Percentiles rank a stretch among this genome's conserved stretches.
These are phyloP conservation scores for Leucophenga maculata DNA, from an alignment of 2,888 invertebrate species.

Conservation along the genomic window DNA sequence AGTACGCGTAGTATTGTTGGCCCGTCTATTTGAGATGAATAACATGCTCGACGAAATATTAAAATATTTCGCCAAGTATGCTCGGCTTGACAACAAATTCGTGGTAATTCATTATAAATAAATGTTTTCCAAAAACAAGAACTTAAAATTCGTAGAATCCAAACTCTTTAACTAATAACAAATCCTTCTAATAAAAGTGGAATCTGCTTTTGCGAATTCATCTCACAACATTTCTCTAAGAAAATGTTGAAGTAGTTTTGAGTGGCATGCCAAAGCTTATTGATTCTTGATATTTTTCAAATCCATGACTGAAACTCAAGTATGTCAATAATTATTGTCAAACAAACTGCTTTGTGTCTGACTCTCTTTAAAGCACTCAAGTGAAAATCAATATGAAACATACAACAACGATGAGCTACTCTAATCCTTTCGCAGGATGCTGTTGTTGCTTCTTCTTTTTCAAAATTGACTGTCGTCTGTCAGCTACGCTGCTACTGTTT, in stretches of 20 bases:
- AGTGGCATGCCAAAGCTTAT: background rate
- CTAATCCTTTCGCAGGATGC: background rate
- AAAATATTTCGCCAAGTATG: too few species aligned
- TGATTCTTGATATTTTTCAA: background rate
- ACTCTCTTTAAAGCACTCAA: background rate
- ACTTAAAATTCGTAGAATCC: too few species aligned
- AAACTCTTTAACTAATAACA: too few species aligned
- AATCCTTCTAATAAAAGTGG: too few species aligned
- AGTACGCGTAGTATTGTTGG: too few species aligned
- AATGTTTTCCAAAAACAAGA: too few species aligned
- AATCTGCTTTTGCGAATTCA: background rate
- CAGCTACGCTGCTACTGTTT: slow-evolving; percentile 38
- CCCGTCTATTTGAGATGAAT: too few species aligned
- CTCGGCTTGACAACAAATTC: too few species aligned
- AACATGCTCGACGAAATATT: too few species aligned
- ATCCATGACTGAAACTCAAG: slow-evolving; percentile 2
- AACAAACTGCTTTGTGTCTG: background rate
- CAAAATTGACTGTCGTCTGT: background rate
- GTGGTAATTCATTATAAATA: too few species aligned
- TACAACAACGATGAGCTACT: background rate
- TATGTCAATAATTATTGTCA: slow-evolving; percentile 1
- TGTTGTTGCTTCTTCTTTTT: too few species aligned
- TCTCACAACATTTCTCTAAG: background rate
- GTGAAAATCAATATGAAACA: slow-evolving; percentile 30
- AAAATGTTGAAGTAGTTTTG: background rate